Base-by-base conservation (phyloP, 2,888 invertebrate species). In the Orthonychiurus folsomi region DNA sequence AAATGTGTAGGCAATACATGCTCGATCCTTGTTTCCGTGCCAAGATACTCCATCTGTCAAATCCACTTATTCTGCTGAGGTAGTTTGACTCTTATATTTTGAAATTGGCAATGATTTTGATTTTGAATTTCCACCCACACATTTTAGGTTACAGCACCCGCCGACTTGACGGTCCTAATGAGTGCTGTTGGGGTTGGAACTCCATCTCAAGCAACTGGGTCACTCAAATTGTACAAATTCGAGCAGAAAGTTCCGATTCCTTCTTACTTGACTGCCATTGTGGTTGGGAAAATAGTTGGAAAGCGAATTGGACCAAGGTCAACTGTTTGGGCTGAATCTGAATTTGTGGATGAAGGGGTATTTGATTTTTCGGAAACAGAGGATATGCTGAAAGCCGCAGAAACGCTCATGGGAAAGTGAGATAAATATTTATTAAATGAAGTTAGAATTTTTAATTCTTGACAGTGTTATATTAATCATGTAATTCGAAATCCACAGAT, bases 1-100 rank as follows among this genome's bases (percentile, higher is more conserved):
- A 61, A 63, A 60, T 67, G 69, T 77, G 76, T 75, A 89, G 86
- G 87, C 90, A 1, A 92, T 93, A 69, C 90, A 93, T 79, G 91
- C 91, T 0, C 83, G 94, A 54, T 89, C 93, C 1, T 84, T 94
- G 69, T 73, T 93, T 1, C 95, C 95, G 0, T 94, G 93, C 75
- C 94, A 95, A 80, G 93, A 95, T 80, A 86, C 91, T 0, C 94
- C 95, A 0, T 83, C 86, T 0, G 88, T 93, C 0, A 96, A 96
- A 79, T 84, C 86, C 70, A 86, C 89, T 0, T 95, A 93, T 76
- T 81, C 83, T 61, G 90, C 91, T 5, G 81, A 76, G 76, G 81
- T 94, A 59, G 81, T 83, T 94, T 0, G 83, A n/a, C n/a, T n/a
- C n/a, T n/a, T n/a, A n/a, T n/a, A n/a, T n/a, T n/a, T n/a, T 86